Conservation (phyloP, 2,113 vertebrate genomes). For the Erinaceus europaeus region DNA sequence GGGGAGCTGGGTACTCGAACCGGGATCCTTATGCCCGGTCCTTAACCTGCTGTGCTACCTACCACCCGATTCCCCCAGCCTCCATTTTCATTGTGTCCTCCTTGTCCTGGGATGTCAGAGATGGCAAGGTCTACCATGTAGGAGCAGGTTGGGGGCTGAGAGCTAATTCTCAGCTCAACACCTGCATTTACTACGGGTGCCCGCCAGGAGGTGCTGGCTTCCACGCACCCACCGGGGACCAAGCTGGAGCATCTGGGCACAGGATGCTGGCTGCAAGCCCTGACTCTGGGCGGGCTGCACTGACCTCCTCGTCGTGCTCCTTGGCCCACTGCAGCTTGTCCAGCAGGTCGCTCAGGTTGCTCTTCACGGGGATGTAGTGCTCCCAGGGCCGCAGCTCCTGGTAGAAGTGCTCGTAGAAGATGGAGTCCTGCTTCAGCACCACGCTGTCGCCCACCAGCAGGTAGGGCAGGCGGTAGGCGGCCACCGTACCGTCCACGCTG, state of each 20-base stretch:
- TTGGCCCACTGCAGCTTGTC: slow-evolving; percentile 96
- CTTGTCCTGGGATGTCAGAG: too few species aligned
- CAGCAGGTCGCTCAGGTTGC: slow-evolving; percentile 93
- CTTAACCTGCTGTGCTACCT: too few species aligned
- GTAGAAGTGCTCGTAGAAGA: slow-evolving; percentile 98
- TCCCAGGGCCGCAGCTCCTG: slow-evolving; percentile 92
- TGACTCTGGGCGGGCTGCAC: slow-evolving; percentile 14
- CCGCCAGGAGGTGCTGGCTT: neutral
- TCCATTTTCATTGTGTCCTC: too few species aligned
- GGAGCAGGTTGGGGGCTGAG: too few species aligned
- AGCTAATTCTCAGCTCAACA: too few species aligned
- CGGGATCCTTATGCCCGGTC: too few species aligned
- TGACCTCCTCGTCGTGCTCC: slow-evolving; percentile 95
- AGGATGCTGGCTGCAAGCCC: neutral
- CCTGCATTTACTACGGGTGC: too few species aligned
- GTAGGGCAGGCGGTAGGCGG: slow-evolving; percentile 95
- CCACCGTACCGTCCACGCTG: slow-evolving; percentile 96
- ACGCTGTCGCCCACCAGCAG: slow-evolving; percentile 94
- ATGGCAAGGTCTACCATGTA: too few species aligned
- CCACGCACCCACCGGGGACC: neutral
- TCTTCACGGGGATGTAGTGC: slow-evolving; percentile 94
- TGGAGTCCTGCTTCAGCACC: slow-evolving; percentile 97
- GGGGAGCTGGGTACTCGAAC: too few species aligned
- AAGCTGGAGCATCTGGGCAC: too few species aligned
- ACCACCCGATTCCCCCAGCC: too few species aligned